Conservation (phyloP, 2,113 vertebrate species). For the Scomber colias region DNA sequence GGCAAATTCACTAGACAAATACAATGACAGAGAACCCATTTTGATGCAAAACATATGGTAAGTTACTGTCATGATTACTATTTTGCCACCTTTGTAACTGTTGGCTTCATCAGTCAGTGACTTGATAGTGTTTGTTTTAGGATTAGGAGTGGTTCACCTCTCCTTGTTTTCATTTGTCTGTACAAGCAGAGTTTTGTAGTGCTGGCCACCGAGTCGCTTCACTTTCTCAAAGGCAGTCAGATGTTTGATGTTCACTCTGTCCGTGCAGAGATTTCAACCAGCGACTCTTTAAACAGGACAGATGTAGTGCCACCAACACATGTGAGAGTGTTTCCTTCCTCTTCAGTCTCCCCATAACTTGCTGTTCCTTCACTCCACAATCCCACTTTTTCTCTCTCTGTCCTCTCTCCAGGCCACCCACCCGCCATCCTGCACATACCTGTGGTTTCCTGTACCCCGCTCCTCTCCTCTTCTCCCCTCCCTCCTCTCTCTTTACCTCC, state of each 20-base stretch:
- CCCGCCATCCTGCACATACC: conserved; percentile 83
- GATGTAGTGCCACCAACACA: conserved; percentile 4
- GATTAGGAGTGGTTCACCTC: conserved; percentile 65
- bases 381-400: conserved; percentile 64
- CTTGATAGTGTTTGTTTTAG: conserved; percentile 58
- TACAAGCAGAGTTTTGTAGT: conserved; percentile 55
- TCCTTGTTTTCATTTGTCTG: conserved; percentile 67
- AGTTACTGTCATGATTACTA: conserved; percentile 54
- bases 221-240: conserved; percentile 24
- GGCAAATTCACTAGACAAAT: neutral
- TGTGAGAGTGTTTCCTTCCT: conserved; percentile 34
- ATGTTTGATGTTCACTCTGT: conserved; percentile 24
- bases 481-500: conserved; percentile 55
- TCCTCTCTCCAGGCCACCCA: conserved; percentile 75
- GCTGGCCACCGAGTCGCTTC: conserved; percentile 34
- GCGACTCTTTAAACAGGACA: conserved; percentile 20
- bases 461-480: conserved; percentile 38
- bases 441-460: conserved; percentile 83
- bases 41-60: neutral
- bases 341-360: conserved; percentile 6
- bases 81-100: conserved; percentile 49
- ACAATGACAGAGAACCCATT: neutral
- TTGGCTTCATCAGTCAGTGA: conserved; percentile 43
- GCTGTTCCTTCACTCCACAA: conserved; percentile 50
- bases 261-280: conserved; percentile 19